Evolutionary conservation across 1,140 invertebrate species (phyloP).

Genomic region (Caenorhabditis latens): DNA sequence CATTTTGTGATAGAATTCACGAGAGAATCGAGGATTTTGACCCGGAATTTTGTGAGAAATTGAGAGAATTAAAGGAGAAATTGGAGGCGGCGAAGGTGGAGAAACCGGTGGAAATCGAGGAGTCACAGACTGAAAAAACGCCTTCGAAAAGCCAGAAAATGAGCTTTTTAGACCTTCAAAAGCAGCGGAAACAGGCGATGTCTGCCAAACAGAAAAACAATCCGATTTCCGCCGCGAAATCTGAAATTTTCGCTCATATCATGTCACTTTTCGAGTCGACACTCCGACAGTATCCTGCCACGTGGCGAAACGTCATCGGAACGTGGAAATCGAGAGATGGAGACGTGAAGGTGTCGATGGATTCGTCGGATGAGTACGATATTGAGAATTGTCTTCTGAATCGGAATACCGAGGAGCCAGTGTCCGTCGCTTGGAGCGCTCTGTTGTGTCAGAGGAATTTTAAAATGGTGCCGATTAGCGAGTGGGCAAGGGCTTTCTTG

Average conservation of each 20-base stretch:
- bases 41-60: background rate
- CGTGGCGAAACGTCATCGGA: constrained; percentile 20
- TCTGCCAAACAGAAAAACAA: background rate
- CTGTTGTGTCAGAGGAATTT: constrained; percentile 6
- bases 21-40: background rate
- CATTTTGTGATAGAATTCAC: background rate
- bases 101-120: background rate
- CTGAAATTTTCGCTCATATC: constrained; percentile 15
- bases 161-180: background rate
- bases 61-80: background rate
- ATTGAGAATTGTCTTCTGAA: background rate
- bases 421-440: background rate
- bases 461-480: constrained; percentile 4
- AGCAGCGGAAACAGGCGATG: background rate
- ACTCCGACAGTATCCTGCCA: background rate
- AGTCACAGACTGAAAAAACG: background rate
- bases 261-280: constrained; percentile 3
- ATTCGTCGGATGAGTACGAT: constrained; percentile 15
- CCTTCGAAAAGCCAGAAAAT: background rate
- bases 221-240: background rate
- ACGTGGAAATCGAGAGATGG: background rate
- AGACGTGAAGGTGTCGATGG: background rate
- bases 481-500: background rate
- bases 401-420: background rate
- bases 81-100: background rate